These are phyloP conservation scores for Zosterops lateralis DNA, from an alignment of 2,113 vertebrate species.

Conservation along the genomic window DNA sequence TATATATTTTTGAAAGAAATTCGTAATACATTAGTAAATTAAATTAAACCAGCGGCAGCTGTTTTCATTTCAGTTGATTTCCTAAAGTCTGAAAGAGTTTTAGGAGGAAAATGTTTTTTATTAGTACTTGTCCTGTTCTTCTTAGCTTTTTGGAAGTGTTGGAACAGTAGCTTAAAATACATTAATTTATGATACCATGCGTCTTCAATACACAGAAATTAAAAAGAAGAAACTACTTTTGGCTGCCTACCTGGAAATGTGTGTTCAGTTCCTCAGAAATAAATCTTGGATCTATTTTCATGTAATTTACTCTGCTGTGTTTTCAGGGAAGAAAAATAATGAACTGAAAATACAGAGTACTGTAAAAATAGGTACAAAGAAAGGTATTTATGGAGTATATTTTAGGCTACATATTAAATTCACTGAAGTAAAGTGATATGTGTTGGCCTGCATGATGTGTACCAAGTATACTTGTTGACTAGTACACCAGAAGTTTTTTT, in stretches of 20 bases:
- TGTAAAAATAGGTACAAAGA: neutral
- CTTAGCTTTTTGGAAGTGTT: neutral
- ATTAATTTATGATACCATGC: neutral
- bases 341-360: neutral
- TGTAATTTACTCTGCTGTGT: neutral
- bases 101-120: neutral
- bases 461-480: neutral
- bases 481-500: neutral
- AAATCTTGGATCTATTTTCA: neutral
- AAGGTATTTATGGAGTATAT: neutral
- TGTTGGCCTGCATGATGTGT: neutral
- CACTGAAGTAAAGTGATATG: neutral
- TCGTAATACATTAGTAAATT: neutral
- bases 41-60: neutral
- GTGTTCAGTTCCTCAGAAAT: neutral
- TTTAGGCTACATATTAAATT: slow-evolving; percentile 9
- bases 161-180: neutral
- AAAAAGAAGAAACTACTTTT: neutral
- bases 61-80: neutral
- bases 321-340: neutral
- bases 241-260: neutral
- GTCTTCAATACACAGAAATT: neutral
- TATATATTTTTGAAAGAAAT: neutral
- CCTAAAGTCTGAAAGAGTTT: neutral
- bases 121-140: neutral